Evolutionary conservation across 1,140 invertebrate genomes (phyloP).

Genomic region (Zaprionus kolodkinae): DNA sequence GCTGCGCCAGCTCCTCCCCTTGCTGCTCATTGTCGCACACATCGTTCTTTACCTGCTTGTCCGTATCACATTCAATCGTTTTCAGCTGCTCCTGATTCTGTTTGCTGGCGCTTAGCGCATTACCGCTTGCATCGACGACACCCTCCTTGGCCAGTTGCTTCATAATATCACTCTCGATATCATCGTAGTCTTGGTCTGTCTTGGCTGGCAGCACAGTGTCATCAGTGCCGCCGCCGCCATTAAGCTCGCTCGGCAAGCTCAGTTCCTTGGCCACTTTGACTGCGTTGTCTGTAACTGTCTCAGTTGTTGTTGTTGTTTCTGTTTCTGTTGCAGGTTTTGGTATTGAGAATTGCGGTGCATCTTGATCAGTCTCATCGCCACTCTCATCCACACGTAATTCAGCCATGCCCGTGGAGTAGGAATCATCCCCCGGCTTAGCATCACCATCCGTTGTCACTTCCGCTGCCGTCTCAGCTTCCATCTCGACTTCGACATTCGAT

Average conservation of each 20-base stretch:
- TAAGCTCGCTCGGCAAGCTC: slow-evolving; percentile 50
- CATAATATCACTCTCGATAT: slow-evolving; percentile 68
- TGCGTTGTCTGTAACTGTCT: neutral
- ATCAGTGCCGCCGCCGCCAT: slow-evolving; percentile 20
- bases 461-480: slow-evolving; percentile 26
- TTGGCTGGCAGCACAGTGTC: slow-evolving; percentile 12
- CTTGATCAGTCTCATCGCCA: slow-evolving; percentile 20
- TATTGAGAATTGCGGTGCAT: neutral
- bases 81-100: slow-evolving; percentile 7
- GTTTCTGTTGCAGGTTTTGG: neutral
- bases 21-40: neutral
- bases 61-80: slow-evolving; percentile 30
- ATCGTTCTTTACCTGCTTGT: neutral
- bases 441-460: neutral
- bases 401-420: slow-evolving; percentile 30
- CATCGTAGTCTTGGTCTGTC: slow-evolving; percentile 47
- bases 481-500: neutral
- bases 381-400: slow-evolving; percentile 60
- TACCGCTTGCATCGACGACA: slow-evolving; percentile 65
- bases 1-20: neutral
- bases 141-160: slow-evolving; percentile 63
- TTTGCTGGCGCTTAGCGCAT: slow-evolving; percentile 60
- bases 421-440: slow-evolving; percentile 8
- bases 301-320: neutral
- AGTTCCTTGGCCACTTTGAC: slow-evolving; percentile 20